A percentile compares a stretch with the other conserved stretches of the same genome.
Evolutionary conservation across 2,888 invertebrate species (phyloP).

Genomic region (Ophion obscuratus): DNA sequence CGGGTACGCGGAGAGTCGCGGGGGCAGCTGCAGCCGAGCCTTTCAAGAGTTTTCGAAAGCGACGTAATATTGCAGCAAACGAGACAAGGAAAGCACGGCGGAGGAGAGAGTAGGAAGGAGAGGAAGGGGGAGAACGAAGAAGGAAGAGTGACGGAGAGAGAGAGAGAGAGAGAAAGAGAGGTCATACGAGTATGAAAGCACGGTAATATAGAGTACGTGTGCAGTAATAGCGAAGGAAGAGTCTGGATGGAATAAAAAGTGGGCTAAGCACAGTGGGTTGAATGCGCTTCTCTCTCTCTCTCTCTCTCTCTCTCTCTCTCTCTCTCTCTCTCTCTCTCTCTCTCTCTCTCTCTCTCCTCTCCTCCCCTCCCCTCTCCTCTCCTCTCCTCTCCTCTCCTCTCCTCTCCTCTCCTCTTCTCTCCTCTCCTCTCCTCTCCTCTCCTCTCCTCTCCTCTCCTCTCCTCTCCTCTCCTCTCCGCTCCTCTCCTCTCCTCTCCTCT

Average conservation of each 20-base stretch:
- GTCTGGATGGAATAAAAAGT: conserved; percentile 55
- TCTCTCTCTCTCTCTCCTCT: no score
- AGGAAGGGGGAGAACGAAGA: conserved; percentile 1
- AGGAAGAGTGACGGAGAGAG: conserved; percentile 7
- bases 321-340: not conserved
- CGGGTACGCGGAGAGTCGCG: conserved; percentile 16
- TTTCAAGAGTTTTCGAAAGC: conserved; percentile 71
- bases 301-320: conserved; percentile 18
- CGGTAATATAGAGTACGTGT: conserved; percentile 43
- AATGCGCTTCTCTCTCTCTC: conserved; percentile 11
- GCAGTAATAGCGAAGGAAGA: conserved; percentile 65
- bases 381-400: no score
- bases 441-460: no score
- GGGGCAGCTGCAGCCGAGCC: conserved; percentile 57
- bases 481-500: conserved; percentile 1
- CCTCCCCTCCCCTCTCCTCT: no score
- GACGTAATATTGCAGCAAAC: conserved; percentile 71
- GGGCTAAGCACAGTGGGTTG: conserved; percentile 35
- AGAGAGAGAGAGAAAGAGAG: conserved; percentile 38
- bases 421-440: no score
- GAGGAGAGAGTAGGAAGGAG: conserved; percentile 16
- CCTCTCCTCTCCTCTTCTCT: no score
- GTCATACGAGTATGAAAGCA: conserved; percentile 46
- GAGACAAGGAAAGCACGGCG: conserved; percentile 38
- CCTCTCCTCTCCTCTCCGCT: no score